Conservation (phyloP, 2,888 invertebrate species). For the Serripes groenlandicus region DNA sequence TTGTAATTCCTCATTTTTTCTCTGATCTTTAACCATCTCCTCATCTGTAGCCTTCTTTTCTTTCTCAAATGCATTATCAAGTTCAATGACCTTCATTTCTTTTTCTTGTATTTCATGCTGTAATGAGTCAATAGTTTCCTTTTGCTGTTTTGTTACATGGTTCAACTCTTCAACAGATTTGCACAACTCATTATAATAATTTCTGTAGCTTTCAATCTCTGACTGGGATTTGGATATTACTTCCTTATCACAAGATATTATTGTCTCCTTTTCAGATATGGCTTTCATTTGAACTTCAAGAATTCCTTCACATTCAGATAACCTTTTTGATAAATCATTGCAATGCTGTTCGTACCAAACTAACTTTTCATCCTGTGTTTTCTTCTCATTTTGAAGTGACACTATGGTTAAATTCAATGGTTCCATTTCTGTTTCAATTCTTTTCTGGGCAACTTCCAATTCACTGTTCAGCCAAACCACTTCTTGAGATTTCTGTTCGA, state of each 20-base stretch:
- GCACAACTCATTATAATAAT: background rate
- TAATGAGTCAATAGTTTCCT: background rate
- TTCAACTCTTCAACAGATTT: background rate
- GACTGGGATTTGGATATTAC: background rate
- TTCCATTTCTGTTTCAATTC: background rate
- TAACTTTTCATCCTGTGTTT: conserved; percentile 55
- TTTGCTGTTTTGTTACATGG: background rate
- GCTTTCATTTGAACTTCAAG: conserved; percentile 24
- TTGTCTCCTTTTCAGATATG: conserved; percentile 14
- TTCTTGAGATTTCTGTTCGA: background rate
- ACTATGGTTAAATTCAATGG: background rate
- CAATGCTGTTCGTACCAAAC: conserved; percentile 48
- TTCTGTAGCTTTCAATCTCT: background rate
- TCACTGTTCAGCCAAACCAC: background rate
- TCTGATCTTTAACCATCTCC: background rate
- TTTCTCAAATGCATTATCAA: background rate
- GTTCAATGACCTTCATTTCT: background rate
- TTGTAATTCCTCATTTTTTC: background rate
- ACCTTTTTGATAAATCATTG: conserved; percentile 20
- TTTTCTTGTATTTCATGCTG: background rate
- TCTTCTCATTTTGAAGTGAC: conserved; percentile 31
- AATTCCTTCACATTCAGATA: conserved; percentile 31
- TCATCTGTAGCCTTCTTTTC: too few species aligned
- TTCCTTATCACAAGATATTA: background rate
- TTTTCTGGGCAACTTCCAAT: background rate